These are phyloP conservation scores for Melieria omissa DNA, from an alignment of 2,888 invertebrate genomes.

Conservation along the genomic window DNA sequence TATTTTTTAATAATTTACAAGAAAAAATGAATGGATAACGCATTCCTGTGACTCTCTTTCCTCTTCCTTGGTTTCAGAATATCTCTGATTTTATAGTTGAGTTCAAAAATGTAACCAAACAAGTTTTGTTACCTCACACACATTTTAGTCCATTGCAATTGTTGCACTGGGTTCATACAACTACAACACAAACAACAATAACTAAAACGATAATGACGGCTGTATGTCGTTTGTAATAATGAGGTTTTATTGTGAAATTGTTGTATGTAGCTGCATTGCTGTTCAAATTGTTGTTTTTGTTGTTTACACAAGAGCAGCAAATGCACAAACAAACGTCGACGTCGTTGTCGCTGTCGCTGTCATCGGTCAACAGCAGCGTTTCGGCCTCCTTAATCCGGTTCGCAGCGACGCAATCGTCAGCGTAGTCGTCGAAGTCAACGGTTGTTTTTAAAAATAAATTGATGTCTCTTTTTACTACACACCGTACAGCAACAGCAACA, in stretches of 20 bases:
- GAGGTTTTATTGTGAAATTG: conserved; percentile 61
- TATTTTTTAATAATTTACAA: too few species aligned
- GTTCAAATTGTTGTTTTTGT: conserved; percentile 38
- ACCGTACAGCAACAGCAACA: too few species aligned
- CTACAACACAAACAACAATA: conserved; percentile 17
- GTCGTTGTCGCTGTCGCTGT: conserved; percentile 13
- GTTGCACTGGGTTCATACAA: neutral
- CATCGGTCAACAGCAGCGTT: conserved; percentile 8
- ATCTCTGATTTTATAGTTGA: too few species aligned
- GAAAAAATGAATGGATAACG: too few species aligned
- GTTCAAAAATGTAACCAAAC: too few species aligned
- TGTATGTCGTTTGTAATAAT: conserved; percentile 47
- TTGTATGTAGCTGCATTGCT: conserved; percentile 52
- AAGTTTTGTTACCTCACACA: too few species aligned
- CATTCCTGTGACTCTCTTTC: too few species aligned
- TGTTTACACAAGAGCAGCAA: conserved; percentile 51
- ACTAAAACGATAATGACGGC: conserved; percentile 46
- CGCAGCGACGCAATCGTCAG: neutral
- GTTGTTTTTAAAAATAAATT: conserved; percentile 28
- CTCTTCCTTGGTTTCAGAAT: too few species aligned
- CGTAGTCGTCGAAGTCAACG: neutral
- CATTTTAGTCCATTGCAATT: too few species aligned
- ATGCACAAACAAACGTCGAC: conserved; percentile 26
- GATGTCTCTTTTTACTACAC: conserved; percentile 14
- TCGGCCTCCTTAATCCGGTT: too few species aligned